Base-by-base conservation (phyloP, 2,113 vertebrate genomes). In the Plectropomus leopardus region DNA sequence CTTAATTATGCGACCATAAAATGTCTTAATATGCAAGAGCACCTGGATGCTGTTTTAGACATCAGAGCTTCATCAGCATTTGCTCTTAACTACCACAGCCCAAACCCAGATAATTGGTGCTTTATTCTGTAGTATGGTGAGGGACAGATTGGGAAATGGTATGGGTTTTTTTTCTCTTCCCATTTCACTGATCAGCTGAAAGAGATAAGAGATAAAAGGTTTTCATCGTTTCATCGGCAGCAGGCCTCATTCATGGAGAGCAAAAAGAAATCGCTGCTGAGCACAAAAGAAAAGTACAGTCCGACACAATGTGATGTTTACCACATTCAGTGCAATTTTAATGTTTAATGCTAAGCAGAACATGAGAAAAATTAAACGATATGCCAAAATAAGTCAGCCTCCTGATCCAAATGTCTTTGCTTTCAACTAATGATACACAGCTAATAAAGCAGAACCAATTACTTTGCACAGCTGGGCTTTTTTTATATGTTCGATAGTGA, bases 391-490 rank as follows among this genome's bases (percentile, higher is more conserved):
- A 86, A 74, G 57, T 72, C 68, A 63, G 69, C 32, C 42, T 44
- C 48, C 48, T 60, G 34, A 82, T 85, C 51, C 32, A 59, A 76
- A 86, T 40, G 63, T 57, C 50, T 77, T 83, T 67, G 42, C 69
- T 71, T 88, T 83, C 50, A 75, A 57, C 74, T 87, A 78, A 85
- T 80, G 75, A 74, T 36, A 80, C 65, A 51, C 55, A 34, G 77
- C 78, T 89, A 89, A 91, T 92, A 85, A 86, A 92, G 86, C 65
- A 83, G 50, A 88, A 83, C 84, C 82, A 93, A 92, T 94, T 92
- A 88, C 88, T 89, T 85, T 87, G 71, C 93, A 86, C 93, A 93
- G 91, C 89, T 92, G 88, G 90, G 82, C 83, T 78, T 87, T 82
- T 89, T 90, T 92, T 86, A 83, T 85, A 85, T 72, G 82, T 88